Conservation (phyloP, 2,797 vertebrate species). For the Sus cebifrons region DNA sequence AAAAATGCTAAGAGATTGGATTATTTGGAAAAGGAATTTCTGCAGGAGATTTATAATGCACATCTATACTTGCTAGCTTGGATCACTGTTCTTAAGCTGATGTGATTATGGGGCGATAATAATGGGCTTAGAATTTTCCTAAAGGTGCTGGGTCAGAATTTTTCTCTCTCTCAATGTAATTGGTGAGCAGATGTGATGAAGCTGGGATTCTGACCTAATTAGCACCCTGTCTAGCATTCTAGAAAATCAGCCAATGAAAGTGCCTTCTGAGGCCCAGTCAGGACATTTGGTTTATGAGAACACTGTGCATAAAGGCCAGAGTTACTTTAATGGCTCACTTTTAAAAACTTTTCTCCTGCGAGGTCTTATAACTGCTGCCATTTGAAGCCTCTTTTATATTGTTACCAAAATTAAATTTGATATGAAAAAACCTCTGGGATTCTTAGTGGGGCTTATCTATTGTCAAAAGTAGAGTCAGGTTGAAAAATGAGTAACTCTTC, state of each 20-base stretch:
- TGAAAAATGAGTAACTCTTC: constrained; percentile 13
- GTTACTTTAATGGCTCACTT: constrained; percentile 52
- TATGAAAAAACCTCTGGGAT: constrained; percentile 28
- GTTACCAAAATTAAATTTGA: constrained; percentile 62
- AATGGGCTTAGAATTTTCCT: background rate
- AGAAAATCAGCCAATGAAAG: constrained; percentile 17
- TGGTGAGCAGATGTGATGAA: background rate
- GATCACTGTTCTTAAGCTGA: background rate
- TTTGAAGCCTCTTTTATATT: constrained; percentile 64
- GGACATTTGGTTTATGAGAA: constrained; percentile 61
- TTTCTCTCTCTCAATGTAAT: constrained; percentile 48
- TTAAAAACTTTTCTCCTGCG: constrained; percentile 55
- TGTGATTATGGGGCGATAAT: background rate
- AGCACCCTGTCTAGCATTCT: constrained; percentile 11
- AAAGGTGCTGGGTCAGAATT: background rate
- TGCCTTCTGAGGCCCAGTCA: background rate
- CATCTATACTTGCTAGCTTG: background rate
- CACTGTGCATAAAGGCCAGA: background rate
- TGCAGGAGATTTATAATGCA: background rate
- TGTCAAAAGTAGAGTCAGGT: background rate
- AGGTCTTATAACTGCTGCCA: constrained; percentile 53
- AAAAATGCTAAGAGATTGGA: background rate
- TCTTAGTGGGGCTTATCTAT: constrained; percentile 12
- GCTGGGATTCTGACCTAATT: constrained; percentile 51
- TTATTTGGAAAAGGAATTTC: constrained; percentile 15